A percentile compares a stretch with the other conserved stretches of the same genome.
phyloP scores from a whole-genome alignment of 2,888 invertebrate genomes.

The Oscheius onirici region DNA sequence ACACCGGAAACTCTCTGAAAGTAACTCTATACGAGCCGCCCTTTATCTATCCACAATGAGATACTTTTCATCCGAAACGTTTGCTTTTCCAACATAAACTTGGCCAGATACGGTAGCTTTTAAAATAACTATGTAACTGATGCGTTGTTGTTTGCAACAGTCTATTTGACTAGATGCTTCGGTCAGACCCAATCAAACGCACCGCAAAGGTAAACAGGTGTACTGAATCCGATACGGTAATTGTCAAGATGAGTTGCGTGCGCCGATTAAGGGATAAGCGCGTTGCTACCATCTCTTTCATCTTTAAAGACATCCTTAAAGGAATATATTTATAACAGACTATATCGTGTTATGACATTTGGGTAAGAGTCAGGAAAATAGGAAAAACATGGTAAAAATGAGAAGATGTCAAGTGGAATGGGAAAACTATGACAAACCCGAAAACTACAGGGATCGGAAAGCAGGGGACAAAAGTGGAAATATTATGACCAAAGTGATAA shows the following conservation, averaged over 20 bases:
- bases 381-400: not conserved
- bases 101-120: not conserved
- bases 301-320: not conserved
- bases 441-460: constrained; percentile 13
- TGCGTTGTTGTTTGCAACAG: constrained; percentile 17
- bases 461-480: constrained; percentile 5
- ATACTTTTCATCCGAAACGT: not conserved
- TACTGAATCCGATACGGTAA: constrained; percentile 33
- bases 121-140: not conserved
- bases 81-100: not conserved
- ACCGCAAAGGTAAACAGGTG: constrained; percentile 35
- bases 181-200: constrained; percentile 19
- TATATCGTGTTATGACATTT: constrained; percentile 18
- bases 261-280: constrained; percentile 30
- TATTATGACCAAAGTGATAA: not conserved
- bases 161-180: constrained; percentile 32
- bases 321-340: constrained; percentile 21
- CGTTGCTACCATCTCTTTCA: no score
- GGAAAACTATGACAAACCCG: constrained; percentile 16
- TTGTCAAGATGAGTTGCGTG: constrained; percentile 28
- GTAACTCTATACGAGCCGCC: constrained; percentile 20
- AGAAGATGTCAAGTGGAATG: not conserved
- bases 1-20: constrained; percentile 30
- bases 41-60: constrained; percentile 15
- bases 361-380: not conserved